Percentiles rank a stretch among this genome's conserved stretches.
These are phyloP conservation scores for Taxidea taxus DNA, from an alignment of 2,113 vertebrate genomes.

Conservation along the genomic window DNA sequence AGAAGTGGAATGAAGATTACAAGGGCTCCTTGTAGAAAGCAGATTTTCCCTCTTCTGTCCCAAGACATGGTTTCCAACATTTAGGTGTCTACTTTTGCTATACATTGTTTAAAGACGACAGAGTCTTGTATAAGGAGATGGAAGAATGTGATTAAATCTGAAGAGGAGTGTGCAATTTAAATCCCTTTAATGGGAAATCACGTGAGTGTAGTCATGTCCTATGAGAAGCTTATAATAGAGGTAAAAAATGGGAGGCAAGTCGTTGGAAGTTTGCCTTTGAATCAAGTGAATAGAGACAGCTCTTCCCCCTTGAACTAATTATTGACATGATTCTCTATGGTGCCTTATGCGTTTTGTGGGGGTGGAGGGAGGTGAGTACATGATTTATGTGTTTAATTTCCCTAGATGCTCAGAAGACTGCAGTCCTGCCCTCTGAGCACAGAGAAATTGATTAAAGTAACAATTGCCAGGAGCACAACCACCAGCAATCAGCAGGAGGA, in stretches of 20 bases:
- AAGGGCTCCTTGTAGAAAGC: neutral
- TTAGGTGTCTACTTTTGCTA: neutral
- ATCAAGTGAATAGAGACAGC: neutral
- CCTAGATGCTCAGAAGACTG: neutral
- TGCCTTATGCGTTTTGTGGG: neutral
- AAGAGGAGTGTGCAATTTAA: constrained; percentile 7
- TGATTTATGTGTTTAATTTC: constrained; percentile 70
- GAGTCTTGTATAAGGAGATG: neutral
- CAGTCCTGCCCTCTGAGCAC: neutral
- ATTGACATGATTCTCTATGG: neutral
- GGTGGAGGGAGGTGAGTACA: neutral
- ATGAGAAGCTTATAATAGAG: neutral
- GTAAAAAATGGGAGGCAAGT: neutral
- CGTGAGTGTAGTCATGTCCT: neutral
- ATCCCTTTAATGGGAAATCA: constrained; percentile 13
- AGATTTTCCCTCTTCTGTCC: neutral
- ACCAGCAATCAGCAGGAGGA: neutral
- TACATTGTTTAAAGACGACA: constrained; percentile 2
- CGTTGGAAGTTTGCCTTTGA: neutral
- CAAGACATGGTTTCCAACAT: neutral
- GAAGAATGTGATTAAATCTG: constrained; percentile 7
- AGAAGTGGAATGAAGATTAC: neutral
- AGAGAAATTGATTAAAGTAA: constrained; percentile 57
- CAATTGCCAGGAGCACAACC: neutral
- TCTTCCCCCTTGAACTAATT: neutral